Base-by-base conservation (phyloP, 2,113 vertebrate species). In the Sisor rabdophorus region DNA sequence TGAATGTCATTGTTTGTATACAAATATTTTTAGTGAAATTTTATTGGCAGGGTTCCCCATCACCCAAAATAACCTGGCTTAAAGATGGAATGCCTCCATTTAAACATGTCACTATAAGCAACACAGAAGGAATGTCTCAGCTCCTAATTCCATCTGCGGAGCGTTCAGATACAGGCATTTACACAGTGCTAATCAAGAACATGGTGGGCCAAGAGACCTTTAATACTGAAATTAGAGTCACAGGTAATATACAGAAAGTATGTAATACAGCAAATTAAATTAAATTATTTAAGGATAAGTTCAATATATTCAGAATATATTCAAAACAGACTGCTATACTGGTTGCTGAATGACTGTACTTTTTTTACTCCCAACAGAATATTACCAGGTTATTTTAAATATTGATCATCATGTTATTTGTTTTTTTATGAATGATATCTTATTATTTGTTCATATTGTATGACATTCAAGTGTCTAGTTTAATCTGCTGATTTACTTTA, bases 51-150 rank as follows among this genome's bases (percentile, higher is more conserved):
- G 94, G 90, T 0, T 90, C 88, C 44, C 94, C 95, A 12, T 48
- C 87, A 65, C 92, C 92, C 0, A 84, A 70, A 68, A 90, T 95
- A 83, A 90, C 82, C 55, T 97, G 94, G 95, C 71, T 93, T 0
- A 97, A 96, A 83, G 93, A 95, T 3, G 89, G 89, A n/a, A 78
- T 85, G 64, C 85, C 93, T 15, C 82, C 94, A 26, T 32, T 89
- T 26, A 89, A 83, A 58, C 83, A 80, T 61, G 91, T 90, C 7
- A 88, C 85, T 0, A 55, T 90, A 3, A 90, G 83, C 71, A 92
- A 90, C 3, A 44, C 89, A 28, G 90, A 91, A 3, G 90, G 85
- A 5, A 84, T 87, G 60, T 92, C 90, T 0, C 92, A 92, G 86
- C 88, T 97, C 53, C 86, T 95, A 68, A 89, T 96, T 20, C 82